Base-by-base conservation (phyloP, 2,113 vertebrate species). In the Vidua chalybeata region DNA sequence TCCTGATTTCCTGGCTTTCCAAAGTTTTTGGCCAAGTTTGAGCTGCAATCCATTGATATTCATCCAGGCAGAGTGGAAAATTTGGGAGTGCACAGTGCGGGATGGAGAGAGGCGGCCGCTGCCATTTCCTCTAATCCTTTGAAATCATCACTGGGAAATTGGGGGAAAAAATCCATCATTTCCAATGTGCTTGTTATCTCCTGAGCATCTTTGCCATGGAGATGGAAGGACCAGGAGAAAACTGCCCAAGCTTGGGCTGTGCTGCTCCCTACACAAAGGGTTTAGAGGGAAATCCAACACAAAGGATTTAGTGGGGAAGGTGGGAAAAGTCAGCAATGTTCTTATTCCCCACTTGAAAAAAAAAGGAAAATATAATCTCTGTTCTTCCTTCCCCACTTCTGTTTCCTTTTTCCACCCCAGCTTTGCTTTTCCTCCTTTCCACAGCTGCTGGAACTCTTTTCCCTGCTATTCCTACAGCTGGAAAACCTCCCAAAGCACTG, bases 41-140 rank as follows among this genome's bases (percentile, higher is more conserved):
- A 55, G 69, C 51, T 58, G 26, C 86, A 95, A 69, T 31, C 55
- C 31, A 21, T 20, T 59, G 62, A 61, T 71, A 73, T 84, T 94
- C 77, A 43, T 66, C 56, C 82, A 90, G 68, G 75, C 3, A 0
- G 62, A 62, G 75, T 0, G n/a, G 58, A 59, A 80, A 73, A 41
- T 52, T 74, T 61, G 64, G 58, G 39, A 58, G 30, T 0, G 2
- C 76, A 27, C 1, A 5, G 35, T 3, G 1, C n/a, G 67, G 80
- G 63, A 52, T 23, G 90, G 54, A 86, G 35, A 35, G 33, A 55
- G 30, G 52, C 0, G 0, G 37, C 13, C 0, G 0, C 18, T 4
- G 9, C 67, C 2, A 2, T 68, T 51, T 46, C 54, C 90, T 87
- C 62, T 64, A 78, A 83, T 82, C 83, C 41, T 73, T 55, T 39